phyloP scores from a whole-genome alignment of 2,797 vertebrate species.

The Kryptolebias ocellatus region DNA sequence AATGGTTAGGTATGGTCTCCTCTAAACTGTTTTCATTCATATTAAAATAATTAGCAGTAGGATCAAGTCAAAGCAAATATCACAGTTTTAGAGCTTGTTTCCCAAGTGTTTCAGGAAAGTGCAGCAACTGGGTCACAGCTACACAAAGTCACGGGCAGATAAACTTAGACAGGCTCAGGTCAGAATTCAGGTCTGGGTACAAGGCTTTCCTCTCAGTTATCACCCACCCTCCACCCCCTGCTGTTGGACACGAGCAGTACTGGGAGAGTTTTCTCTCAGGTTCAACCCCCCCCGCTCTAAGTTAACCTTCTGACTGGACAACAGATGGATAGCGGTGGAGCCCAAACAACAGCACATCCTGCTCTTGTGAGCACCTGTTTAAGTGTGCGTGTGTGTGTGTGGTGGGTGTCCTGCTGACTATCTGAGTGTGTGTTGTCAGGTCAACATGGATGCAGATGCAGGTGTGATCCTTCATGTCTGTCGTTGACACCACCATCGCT shows the following conservation, averaged over 20 bases:
- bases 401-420: conserved; percentile 14
- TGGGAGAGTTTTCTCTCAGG: conserved; percentile 60
- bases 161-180: conserved; percentile 49
- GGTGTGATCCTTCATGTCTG: conserved; percentile 72
- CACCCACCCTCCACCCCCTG: conserved; percentile 59
- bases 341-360: conserved; percentile 67
- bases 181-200: conserved; percentile 47
- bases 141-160: conserved; percentile 65
- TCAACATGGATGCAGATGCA: conserved; percentile 74
- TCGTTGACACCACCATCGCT: conserved; percentile 76
- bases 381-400: conserved; percentile 28
- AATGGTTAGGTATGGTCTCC: too few species aligned
- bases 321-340: conserved; percentile 72
- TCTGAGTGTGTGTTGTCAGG: conserved; percentile 73
- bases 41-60: too few species aligned
- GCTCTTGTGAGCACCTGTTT: not conserved
- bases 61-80: too few species aligned
- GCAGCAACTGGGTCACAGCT: conserved; percentile 61
- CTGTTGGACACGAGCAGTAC: conserved; percentile 72
- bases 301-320: conserved; percentile 78
- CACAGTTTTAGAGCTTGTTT: conserved; percentile 27
- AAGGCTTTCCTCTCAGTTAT: conserved; percentile 51
- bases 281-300: conserved; percentile 32
- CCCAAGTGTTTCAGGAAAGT: conserved; percentile 50
- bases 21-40: too few species aligned